Conservation (phyloP, 53 echinoderm and acorn worm genomes). For the Apostichopus leukothele region DNA sequence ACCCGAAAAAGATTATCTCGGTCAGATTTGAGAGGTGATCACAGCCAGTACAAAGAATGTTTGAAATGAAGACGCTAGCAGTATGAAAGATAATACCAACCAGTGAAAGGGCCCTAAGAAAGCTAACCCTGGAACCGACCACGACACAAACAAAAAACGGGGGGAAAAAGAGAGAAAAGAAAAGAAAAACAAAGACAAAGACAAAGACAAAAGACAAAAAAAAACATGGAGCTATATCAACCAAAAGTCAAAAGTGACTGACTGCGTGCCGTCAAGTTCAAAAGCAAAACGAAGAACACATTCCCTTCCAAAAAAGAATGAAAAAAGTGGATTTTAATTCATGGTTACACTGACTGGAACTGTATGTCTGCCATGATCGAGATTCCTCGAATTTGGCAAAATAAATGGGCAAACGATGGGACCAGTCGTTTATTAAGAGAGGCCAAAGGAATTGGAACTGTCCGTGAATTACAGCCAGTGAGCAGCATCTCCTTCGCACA, state of each 20-base stretch:
- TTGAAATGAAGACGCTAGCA: conserved; percentile 33
- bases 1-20: conserved; percentile 32
- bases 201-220: not conserved
- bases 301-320: not conserved
- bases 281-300: not conserved
- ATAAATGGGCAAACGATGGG: no score
- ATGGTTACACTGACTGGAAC: no score
- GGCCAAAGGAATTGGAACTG: no score
- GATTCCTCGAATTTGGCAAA: no score
- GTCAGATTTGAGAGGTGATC: conserved; percentile 31
- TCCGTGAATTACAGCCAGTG: no score
- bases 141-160: not conserved
- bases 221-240: not conserved
- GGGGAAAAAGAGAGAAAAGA: not conserved
- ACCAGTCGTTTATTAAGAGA: no score
- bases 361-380: no score
- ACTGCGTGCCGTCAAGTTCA: not conserved
- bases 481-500: no score
- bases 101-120: conserved; percentile 21
- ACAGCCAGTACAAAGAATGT: conserved; percentile 24
- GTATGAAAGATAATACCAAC: conserved; percentile 27
- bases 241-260: conserved; percentile 14
- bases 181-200: not conserved
- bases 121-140: conserved; percentile 16
- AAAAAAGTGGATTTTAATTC: no score